A percentile compares a stretch with the other conserved stretches of the same genome.
These are phyloP conservation scores for Drosophila recens DNA, from an alignment of 2,888 invertebrate genomes.

Conservation along the genomic window DNA sequence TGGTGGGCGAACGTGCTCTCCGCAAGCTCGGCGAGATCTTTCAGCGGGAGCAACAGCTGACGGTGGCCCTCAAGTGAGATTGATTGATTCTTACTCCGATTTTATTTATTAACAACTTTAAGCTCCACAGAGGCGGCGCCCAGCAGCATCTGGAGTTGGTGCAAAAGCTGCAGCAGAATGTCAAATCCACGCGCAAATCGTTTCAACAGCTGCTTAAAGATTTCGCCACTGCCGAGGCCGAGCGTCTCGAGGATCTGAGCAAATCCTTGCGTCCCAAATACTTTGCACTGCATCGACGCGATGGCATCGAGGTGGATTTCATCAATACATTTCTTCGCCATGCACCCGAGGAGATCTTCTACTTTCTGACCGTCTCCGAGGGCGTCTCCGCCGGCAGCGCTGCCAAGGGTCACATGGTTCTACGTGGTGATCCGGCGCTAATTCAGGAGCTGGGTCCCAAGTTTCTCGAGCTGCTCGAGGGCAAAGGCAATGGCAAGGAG, in stretches of 20 bases:
- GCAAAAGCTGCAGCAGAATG: slow-evolving; percentile 90
- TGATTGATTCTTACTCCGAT: not conserved
- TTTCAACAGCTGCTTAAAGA: slow-evolving; percentile 89
- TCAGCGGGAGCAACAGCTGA: slow-evolving; percentile 89
- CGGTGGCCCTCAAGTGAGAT: slow-evolving; percentile 89
- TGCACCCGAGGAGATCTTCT: slow-evolving; percentile 87
- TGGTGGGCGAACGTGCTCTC: slow-evolving; percentile 90
- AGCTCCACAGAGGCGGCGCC: slow-evolving; percentile 88
- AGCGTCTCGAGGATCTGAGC: slow-evolving; percentile 87
- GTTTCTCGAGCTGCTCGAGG: slow-evolving; percentile 89
- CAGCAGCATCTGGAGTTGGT: slow-evolving; percentile 90
- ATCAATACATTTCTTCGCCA: slow-evolving; percentile 89
- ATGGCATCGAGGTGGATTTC: slow-evolving; percentile 91
- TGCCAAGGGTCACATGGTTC: slow-evolving; percentile 86
- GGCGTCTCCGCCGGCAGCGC: slow-evolving; percentile 85
- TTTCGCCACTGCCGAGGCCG: slow-evolving; percentile 89
- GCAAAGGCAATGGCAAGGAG: slow-evolving; percentile 91
- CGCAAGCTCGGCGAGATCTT: slow-evolving; percentile 88
- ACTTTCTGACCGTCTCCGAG: slow-evolving; percentile 90
- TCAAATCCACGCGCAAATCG: slow-evolving; percentile 88
- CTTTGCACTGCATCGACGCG: slow-evolving; percentile 88
- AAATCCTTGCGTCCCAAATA: slow-evolving; percentile 87
- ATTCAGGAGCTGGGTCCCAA: slow-evolving; percentile 85
- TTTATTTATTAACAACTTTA: not conserved
- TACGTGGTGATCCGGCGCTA: slow-evolving; percentile 85